phyloP scores from a whole-genome alignment of 2,888 invertebrate genomes.

The Torymus aiolomorphi region DNA sequence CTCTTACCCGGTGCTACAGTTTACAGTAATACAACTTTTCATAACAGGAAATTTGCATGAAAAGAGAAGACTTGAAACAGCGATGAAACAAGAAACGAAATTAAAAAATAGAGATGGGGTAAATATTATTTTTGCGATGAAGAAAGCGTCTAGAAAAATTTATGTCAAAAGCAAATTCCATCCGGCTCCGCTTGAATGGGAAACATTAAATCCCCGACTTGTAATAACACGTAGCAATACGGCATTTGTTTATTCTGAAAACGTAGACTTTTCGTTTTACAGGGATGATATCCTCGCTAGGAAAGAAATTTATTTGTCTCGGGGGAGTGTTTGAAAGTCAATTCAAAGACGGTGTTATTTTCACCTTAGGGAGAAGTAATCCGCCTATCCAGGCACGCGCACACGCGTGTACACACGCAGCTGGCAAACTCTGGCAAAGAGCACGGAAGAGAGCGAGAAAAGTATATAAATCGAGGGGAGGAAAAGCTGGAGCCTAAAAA shows the following conservation, averaged over 20 bases:
- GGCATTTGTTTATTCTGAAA: conserved; percentile 12
- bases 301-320: conserved; percentile 32
- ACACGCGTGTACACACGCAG: neutral
- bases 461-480: too few relatives aligned
- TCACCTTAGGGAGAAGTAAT: conserved; percentile 17
- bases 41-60: too few relatives aligned
- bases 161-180: neutral
- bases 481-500: conserved; percentile 4
- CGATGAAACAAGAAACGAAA: neutral
- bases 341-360: conserved; percentile 41
- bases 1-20: too few relatives aligned
- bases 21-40: too few relatives aligned
- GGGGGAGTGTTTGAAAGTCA: conserved; percentile 34
- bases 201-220: too few relatives aligned
- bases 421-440: neutral
- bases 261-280: conserved; percentile 27
- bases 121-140: neutral
- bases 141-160: conserved; percentile 7
- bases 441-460: neutral
- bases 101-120: neutral
- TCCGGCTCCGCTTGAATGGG: too few relatives aligned
- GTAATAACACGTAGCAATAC: too few relatives aligned
- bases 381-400: neutral
- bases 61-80: too few relatives aligned
- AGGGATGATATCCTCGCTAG: conserved; percentile 26